Evolutionary conservation across 2,113 vertebrate genomes (phyloP), one percentile per base, ranked within the genome.

Genomic region (Clupea harengus): DNA sequence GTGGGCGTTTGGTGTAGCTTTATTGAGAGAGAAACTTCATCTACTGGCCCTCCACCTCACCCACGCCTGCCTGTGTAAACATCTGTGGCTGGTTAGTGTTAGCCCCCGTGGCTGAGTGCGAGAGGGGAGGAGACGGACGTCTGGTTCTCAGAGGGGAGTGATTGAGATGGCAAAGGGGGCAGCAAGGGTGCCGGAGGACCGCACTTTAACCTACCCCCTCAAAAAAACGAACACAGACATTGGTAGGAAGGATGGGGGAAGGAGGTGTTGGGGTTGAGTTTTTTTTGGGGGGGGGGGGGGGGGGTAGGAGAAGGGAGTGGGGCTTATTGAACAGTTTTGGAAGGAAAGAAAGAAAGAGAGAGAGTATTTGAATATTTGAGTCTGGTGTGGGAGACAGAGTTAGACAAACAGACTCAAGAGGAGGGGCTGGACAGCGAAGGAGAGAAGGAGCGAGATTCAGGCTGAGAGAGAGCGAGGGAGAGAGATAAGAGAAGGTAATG

Each of bases 61-160:
- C 72, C 67, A 81, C 50, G 64, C 7, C 88, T 86, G 91, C 90
- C 91, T 90, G 50, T 90, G 91, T 92, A 93, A 94, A 95, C 93
- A 95, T 96, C 93, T 95, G 92, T 87, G 94, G 89, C 90, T 96
- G 94, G 92, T 95, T 96, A 95, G 94, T 95, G 93, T 96, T 96
- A 96, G 95, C 94, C 95, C 93, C 91, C 32, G 92, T 93, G 94
- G 95, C 92, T 92, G 91, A 93, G 90, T 92, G 91, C 92, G 25
- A 8, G 8, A 28, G 28, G 32, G 28, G 67, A 28, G 25, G 67
- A 13, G 67, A 20, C 91, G 91, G 91, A 89, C 92, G 91, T 94
- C 92, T 94, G 92, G 92, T 93, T 93, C 93, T 93, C 91, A 92
- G 93, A 93, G 86, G 64, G 85, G n/a, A 64, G 85, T 88, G 94